Evolutionary conservation across 2,113 vertebrate genomes (phyloP), one percentile per base, ranked within the genome.

Genomic region (Anarrhichthys ocellatus): DNA sequence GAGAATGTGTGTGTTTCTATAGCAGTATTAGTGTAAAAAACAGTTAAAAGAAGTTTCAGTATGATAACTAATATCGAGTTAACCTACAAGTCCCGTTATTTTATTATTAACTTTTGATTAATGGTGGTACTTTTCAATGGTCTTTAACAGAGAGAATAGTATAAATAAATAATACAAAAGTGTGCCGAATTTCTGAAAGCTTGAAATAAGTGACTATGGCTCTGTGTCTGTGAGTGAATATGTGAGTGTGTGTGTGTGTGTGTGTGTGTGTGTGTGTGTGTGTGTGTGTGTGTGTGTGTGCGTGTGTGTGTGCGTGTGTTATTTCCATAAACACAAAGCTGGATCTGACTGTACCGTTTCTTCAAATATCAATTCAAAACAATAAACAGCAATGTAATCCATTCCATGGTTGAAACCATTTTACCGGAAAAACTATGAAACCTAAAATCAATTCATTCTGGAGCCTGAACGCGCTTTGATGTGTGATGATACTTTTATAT

Each of bases 371-470:
- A 9, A 0, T 22, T 81, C 15, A 34, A 20, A 48, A 27, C 61
- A 58, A 65, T 42, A 27, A 67, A 63, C 18, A 27, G 52, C 40
- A 38, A n/a, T 27, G 48, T 20, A 44, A 48, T 67, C 24, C 13
- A 36, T 40, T 73, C 14, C 4, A 44, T 7, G 42, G 27, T 36
- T 73, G 14, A 40, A 29, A 76, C 29, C n/a, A 48, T 79, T 44
- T 11, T 34, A 66, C 7, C 9, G 29, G 67, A 34, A 11, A 72
- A 76, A 63, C 22, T 29, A 8, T 22, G 42, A 82, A 59, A 52
- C 17, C 2, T 59, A n/a, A 68, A 77, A 73, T 82, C 11, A 36
- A 22, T 78, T 65, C 1, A 20, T 70, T 50, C 42, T 20, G 10
- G 24, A 44, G 40, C 22, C 14, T 34, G 11, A 44, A 13, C 46